Percentiles rank a stretch among this genome's conserved stretches.
Evolutionary conservation across 2,888 invertebrate species (phyloP).

Genomic region (Troilus luridus): DNA sequence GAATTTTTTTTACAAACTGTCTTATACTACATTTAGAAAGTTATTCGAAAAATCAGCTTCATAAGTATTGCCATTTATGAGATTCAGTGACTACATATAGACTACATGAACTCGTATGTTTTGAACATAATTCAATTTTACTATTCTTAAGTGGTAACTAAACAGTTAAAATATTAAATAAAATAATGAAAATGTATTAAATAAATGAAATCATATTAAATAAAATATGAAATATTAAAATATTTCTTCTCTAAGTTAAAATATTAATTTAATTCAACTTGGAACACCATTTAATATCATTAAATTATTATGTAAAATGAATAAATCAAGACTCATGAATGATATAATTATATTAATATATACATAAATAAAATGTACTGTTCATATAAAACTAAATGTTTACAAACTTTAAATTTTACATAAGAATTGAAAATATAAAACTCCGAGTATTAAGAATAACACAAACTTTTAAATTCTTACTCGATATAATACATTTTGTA

Average conservation of each 20-base stretch:
- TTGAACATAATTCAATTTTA: too few relatives aligned
- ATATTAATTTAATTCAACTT: too few relatives aligned
- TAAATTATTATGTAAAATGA: not conserved
- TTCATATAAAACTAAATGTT: slow-evolving; percentile 30
- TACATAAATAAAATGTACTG: not conserved
- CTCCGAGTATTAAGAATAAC: not conserved
- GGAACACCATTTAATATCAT: not conserved
- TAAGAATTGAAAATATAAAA: slow-evolving; percentile 38
- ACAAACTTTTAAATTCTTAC: not conserved
- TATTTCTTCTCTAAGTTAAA: too few relatives aligned
- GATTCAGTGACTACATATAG: too few relatives aligned
- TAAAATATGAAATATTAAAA: too few relatives aligned
- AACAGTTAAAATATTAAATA: not conserved
- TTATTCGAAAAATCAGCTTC: too few relatives aligned
- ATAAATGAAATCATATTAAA: too few relatives aligned
- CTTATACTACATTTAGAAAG: too few relatives aligned
- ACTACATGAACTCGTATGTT: too few relatives aligned
- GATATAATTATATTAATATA: not conserved
- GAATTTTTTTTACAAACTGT: too few relatives aligned
- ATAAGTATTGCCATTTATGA: too few relatives aligned
- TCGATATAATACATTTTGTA: slow-evolving; percentile 15
- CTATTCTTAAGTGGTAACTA: not conserved
- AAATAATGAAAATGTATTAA: too few relatives aligned
- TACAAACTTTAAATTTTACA: slow-evolving; percentile 7
- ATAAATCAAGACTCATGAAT: not conserved